Base-by-base conservation (phyloP, 2,797 vertebrate genomes). In the Uromys caudimaculatus region DNA sequence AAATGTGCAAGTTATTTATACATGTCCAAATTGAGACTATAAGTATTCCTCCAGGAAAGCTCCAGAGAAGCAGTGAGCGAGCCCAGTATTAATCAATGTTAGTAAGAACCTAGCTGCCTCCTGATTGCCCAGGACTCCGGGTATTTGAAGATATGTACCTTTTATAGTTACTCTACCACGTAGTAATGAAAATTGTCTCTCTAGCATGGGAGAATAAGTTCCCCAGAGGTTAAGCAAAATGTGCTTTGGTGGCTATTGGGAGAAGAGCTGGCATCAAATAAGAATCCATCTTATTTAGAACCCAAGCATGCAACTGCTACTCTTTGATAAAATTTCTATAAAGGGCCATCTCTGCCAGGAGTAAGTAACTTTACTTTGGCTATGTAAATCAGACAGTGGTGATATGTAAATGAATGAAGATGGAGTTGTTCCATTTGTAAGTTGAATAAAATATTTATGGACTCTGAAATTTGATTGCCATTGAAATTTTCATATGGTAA, bases 161-260 rank as follows among this genome's bases (percentile, higher is more conserved):
- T 69, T 44, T 56, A 3, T 0, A 95, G 10, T 4, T 24, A 23
- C 4, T 7, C 29, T 90, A 50, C 13, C 44, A 67, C 38, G 1
- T n/a, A 17, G 32, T 60, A 24, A 82, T 32, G 64, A 67, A 62
- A 62, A 56, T 67, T 67, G 35, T 50, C 77, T 78, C 44, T 14
- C 1, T 69, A 47, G 92, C 52, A 44, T 41, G 38, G 54, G 44
- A 76, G 27, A 35, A 4, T 44, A 60, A 10, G 2, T 2, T 67
- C 47, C 44, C 60, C 12, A 38, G 50, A 94, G 54, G 44, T 79
- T 92, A 79, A 85, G 60, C 60, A 92, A 91, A 3, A 16, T 27
- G 0, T 24, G 0, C 0, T 13, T 10, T 73, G 11, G 6, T 44
- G n/a, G 24, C 23, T 29, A 54, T 1, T 19, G 41, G 47, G 3